Evolutionary conservation across 2,113 vertebrate genomes (phyloP), one percentile per base, ranked within the genome.

Genomic region (Percina caprodes): DNA sequence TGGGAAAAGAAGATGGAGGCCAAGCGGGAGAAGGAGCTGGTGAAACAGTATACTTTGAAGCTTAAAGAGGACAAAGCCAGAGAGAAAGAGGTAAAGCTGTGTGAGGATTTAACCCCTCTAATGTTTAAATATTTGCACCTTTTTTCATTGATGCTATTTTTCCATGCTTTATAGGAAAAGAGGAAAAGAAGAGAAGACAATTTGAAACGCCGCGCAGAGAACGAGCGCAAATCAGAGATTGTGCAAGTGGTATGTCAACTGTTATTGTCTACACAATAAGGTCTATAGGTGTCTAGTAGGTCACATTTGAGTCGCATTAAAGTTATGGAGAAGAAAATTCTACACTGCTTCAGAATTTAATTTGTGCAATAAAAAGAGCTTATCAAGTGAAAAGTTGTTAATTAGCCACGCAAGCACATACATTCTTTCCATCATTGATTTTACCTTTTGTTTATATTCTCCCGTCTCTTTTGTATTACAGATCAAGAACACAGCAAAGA

Each of bases 401-500:
- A 42, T 63, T 4, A 12, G 19, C 19, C 35, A 54, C 21, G 10
- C 1, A 39, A 63, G 4, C 59, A 18, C 45, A 59, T 45, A 45
- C 23, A 54, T 1, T 5, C 14, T 65, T n/a, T 55, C 11, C 51
- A 1, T 60, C 10, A 0, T 48, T 14, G 23, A 19, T 48, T 24
- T 60, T 5, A 46, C 6, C 15, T 18, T 23, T 26, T 65, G 18
- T 48, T 69, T 15, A 2, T 72, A 6, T 23, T 62, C 1, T 4
- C 14, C 3, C n/a, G 3, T 73, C 24, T 73, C 3, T 0, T 45
- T 0, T 65, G 16, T 19, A 5, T 70, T 26, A 16, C 90, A 99
- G 98, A 98, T 99, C 93, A 95, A 94, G 4, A 99, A 98, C 89
- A 97, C 97, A 0, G 3, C 96, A 49, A 99, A 99, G 88, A 94